These are phyloP conservation scores for Drosophila pachea DNA, from an alignment of 1,140 invertebrate species.

Conservation along the genomic window DNA sequence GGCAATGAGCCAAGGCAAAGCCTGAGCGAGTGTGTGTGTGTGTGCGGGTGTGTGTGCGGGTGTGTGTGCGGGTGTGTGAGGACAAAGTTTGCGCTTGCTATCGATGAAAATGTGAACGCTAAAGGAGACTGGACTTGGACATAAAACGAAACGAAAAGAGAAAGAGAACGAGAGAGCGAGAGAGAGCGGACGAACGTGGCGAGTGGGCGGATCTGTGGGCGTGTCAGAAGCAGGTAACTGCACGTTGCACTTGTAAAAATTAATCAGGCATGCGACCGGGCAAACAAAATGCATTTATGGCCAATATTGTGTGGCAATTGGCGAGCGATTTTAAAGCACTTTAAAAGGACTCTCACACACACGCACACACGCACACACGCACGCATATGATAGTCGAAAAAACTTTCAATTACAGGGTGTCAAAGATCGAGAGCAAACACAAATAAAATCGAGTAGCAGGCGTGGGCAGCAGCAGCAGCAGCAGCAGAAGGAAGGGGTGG, in stretches of 20 bases:
- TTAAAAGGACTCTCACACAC: constrained; percentile 29
- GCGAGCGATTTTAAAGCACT: constrained; percentile 21
- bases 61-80: constrained; percentile 26
- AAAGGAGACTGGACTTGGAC: constrained; percentile 4
- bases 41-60: constrained; percentile 18
- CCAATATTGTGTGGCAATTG: constrained; percentile 19
- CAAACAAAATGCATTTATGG: constrained; percentile 54
- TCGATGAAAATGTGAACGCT: constrained; percentile 68
- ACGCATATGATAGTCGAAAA: not conserved
- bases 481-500: too few relatives aligned
- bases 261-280: constrained; percentile 61
- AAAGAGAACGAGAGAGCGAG: not conserved
- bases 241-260: constrained; percentile 64
- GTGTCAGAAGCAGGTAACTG: constrained; percentile 31
- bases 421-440: constrained; percentile 71
- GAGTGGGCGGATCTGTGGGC: constrained; percentile 34
- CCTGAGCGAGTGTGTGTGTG: constrained; percentile 1
- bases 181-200: constrained; percentile 27
- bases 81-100: constrained; percentile 52
- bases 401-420: constrained; percentile 74
- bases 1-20: constrained; percentile 64
- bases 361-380: constrained; percentile 5
- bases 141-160: not conserved
- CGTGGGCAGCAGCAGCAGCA: not conserved
- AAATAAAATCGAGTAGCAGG: not conserved